Percentiles rank a stretch among this genome's conserved stretches.
phyloP scores from a whole-genome alignment of 2,113 vertebrate genomes.

The Passer domesticus region DNA sequence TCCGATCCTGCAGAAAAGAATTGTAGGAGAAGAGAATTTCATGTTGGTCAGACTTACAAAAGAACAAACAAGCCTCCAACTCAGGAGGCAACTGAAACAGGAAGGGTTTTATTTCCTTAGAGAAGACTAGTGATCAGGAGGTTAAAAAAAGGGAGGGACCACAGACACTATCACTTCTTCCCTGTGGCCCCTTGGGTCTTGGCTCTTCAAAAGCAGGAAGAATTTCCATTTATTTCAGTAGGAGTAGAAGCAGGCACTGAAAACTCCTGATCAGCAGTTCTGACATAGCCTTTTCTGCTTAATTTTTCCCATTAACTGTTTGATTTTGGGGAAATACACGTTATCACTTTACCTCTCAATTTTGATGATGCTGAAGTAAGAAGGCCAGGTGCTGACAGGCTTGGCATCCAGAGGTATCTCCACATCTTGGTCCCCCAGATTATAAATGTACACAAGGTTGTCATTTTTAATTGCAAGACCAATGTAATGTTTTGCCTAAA shows the following conservation, averaged over 20 bases:
- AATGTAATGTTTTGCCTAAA: constrained; percentile 89
- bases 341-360: constrained; percentile 85
- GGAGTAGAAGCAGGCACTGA: neutral
- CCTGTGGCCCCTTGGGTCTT: neutral
- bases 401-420: constrained; percentile 93
- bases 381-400: constrained; percentile 93
- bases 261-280: neutral
- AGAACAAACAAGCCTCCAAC: neutral
- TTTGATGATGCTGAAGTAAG: constrained; percentile 94
- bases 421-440: constrained; percentile 88
- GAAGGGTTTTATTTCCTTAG: neutral
- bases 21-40: neutral
- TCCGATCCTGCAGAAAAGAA: constrained; percentile 80
- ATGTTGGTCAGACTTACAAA: neutral
- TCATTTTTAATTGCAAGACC: constrained; percentile 95
- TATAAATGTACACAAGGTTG: constrained; percentile 92
- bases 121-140: neutral
- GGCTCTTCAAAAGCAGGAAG: neutral
- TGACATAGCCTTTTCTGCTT: neutral
- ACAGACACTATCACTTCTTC: neutral
- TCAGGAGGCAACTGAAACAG: neutral
- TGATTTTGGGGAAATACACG: neutral
- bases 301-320: neutral
- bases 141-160: neutral
- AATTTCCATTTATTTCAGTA: neutral